Conservation (phyloP, 2,113 vertebrate species). For the Scolopax mira region DNA sequence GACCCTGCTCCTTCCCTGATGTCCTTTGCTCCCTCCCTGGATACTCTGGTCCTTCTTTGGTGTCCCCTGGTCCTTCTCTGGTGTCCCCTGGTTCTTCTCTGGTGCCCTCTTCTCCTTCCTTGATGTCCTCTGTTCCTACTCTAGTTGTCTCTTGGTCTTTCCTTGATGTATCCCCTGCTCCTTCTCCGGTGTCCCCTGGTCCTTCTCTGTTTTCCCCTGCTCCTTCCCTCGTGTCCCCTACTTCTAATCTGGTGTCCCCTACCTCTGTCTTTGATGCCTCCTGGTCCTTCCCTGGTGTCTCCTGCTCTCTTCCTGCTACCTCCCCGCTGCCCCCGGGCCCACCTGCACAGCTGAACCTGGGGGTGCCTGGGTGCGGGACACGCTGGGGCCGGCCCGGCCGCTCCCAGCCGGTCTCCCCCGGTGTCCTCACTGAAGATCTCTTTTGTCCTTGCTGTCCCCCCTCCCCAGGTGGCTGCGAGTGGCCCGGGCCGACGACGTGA, state of each 20-base stretch:
- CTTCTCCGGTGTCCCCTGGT: neutral
- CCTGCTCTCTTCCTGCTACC: neutral
- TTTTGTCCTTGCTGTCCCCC: conserved; percentile 46
- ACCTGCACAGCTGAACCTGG: neutral
- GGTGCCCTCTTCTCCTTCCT: neutral
- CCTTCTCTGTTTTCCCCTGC: too few species aligned
- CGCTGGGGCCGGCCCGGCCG: neutral
- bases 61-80: neutral
- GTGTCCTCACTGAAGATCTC: conserved; percentile 32
- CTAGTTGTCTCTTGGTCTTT: neutral
- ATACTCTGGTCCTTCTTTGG: neutral
- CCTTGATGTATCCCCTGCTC: neutral
- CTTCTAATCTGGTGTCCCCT: neutral
- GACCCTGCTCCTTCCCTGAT: too few species aligned
- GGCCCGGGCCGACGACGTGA: conserved; percentile 84
- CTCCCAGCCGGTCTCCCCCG: neutral
- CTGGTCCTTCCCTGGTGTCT: neutral
- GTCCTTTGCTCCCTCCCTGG: neutral
- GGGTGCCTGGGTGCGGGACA: accelerated
- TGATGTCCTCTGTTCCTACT: neutral
- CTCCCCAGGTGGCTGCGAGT: conserved; percentile 69
- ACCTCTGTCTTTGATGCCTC: neutral
- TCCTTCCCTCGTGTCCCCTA: neutral
- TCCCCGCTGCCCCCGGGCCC: neutral
- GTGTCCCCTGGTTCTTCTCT: too few species aligned